Base-by-base conservation (phyloP, 2,797 vertebrate genomes). In the Chiroxiphia lanceolata region DNA sequence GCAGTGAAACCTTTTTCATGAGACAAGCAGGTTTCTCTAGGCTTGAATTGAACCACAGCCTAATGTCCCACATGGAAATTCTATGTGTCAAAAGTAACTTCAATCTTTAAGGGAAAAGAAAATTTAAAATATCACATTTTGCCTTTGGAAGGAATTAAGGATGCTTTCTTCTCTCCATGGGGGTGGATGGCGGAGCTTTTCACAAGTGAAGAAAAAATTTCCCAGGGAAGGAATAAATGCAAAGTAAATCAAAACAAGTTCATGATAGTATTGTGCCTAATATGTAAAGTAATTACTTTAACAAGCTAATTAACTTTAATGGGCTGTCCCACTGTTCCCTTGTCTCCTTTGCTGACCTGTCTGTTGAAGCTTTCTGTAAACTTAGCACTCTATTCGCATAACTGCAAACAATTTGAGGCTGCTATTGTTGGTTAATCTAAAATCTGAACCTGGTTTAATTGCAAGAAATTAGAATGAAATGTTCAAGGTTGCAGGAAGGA, bases 291-390 rank as follows among this genome's bases (percentile, higher is more conserved):
- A 95, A 91, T 95, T 95, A 94, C 50, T 81, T 81, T 83, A 91
- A 95, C 69, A 86, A 93, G 90, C 54, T 92, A 91, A 91, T 94
- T 95, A 94, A 89, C 64, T 90, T 95, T 88, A 95, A 95, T 93
- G 38, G 65, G 83, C 65, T 91, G 79, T 93, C 69, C 85, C 50
- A 40, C 45, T 64, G 86, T 90, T 96, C 47, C 57, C 25, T 75
- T 83, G 38, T 83, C 85, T 90, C 83, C 69, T 86, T 95, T 88
- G 38, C 65, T 95, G 93, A 91, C 85, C 85, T 94, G 57, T 60
- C 69, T 91, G 5, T 69, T 81, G 77, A 96, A 79, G 72, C 50
- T 90, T 83, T 88, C 42, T 76, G 50, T 94, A 93, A 94, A 95
- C 47, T 81, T 78, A 69, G 20, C 3, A 16, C 33, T 94, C 34